Conservation (phyloP, 1,140 invertebrate genomes). For the Aphidius ervi region DNA sequence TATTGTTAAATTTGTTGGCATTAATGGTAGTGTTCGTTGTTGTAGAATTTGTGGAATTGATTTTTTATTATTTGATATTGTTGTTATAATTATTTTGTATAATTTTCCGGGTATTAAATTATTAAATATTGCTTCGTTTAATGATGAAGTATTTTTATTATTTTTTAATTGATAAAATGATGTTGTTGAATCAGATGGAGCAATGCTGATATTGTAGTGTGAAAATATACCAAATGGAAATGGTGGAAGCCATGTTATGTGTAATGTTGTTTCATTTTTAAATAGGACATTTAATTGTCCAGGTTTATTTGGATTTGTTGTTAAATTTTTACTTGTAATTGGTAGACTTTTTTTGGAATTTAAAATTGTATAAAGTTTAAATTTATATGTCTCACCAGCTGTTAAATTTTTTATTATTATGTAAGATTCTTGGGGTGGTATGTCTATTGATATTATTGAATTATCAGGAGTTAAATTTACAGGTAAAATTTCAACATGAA, state of each 20-base stretch:
- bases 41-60: slow-evolving; percentile 86
- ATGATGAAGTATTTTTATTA: slow-evolving; percentile 86
- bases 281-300: slow-evolving; percentile 96
- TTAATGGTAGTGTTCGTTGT: slow-evolving; percentile 83
- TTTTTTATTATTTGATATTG: slow-evolving; percentile 84
- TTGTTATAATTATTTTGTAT: slow-evolving; percentile 89
- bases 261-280: slow-evolving; percentile 88
- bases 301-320: slow-evolving; percentile 90
- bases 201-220: slow-evolving; percentile 87
- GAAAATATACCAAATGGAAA: slow-evolving; percentile 89
- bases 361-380: slow-evolving; percentile 85
- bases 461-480: slow-evolving; percentile 61
- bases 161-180: slow-evolving; percentile 86
- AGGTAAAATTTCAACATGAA: slow-evolving; percentile 53
- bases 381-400: slow-evolving; percentile 84
- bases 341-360: slow-evolving; percentile 85
- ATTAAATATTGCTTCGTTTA: slow-evolving; percentile 90
- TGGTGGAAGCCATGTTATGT: slow-evolving; percentile 91
- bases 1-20: slow-evolving; percentile 79
- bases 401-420: slow-evolving; percentile 67
- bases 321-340: slow-evolving; percentile 87
- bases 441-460: slow-evolving; percentile 61
- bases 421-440: too few species aligned
- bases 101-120: slow-evolving; percentile 73
- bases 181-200: slow-evolving; percentile 81